Conservation (phyloP, 2,797 vertebrate species). For the Aratinga solstitialis region DNA sequence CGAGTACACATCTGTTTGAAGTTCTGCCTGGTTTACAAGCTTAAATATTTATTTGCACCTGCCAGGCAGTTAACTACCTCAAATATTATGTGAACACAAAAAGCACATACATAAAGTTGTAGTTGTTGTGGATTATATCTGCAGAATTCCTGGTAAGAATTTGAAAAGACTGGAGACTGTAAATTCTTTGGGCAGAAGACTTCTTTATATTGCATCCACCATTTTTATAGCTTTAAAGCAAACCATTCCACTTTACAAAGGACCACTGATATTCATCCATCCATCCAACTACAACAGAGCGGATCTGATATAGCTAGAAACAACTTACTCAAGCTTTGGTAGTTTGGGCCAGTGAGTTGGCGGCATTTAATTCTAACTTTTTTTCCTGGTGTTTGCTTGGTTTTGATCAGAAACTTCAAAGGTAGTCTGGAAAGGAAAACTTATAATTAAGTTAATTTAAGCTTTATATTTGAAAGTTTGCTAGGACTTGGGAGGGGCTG, state of each 20-base stretch:
- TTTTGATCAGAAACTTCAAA: conserved; percentile 51
- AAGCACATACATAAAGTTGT: background rate
- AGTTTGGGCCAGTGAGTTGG: background rate
- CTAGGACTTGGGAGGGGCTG: background rate
- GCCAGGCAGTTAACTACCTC: conserved; percentile 14
- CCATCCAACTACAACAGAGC: background rate
- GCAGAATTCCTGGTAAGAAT: conserved; percentile 1
- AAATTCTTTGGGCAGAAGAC: background rate
- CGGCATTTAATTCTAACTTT: background rate
- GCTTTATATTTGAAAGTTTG: conserved; percentile 14
- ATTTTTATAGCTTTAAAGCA: background rate
- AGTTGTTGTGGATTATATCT: background rate
- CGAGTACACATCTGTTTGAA: conserved; percentile 21
- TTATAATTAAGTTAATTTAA: conserved; percentile 36
- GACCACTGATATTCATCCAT: background rate
- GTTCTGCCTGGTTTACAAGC: conserved; percentile 33
- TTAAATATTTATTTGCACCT: conserved; percentile 59
- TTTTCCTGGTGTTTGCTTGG: background rate
- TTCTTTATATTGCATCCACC: background rate
- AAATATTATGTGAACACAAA: conserved; percentile 21
- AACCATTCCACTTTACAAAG: background rate
- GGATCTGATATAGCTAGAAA: background rate
- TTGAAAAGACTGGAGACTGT: conserved; percentile 4
- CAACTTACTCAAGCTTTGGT: background rate
- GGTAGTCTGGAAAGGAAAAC: conserved; percentile 30